These are phyloP conservation scores for Hydropsyche betteni DNA, from an alignment of 2,888 invertebrate genomes.

Conservation along the genomic window DNA sequence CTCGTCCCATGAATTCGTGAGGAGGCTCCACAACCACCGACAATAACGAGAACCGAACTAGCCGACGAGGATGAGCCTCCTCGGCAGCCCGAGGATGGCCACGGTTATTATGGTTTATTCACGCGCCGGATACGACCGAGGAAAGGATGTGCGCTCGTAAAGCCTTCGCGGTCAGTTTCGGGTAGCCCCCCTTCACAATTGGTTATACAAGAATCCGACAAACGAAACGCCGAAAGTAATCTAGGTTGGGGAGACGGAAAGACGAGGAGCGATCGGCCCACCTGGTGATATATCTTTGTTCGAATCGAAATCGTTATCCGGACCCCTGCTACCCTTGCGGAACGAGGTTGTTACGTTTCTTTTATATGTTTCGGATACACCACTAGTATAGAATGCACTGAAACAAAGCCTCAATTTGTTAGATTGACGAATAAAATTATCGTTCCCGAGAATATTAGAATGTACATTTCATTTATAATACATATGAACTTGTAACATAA, in stretches of 20 bases:
- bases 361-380: neutral
- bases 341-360: too few relatives aligned
- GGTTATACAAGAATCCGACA: slow-evolving; percentile 13
- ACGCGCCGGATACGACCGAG: neutral
- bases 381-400: neutral
- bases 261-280: neutral
- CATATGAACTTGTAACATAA: too few relatives aligned
- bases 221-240: neutral
- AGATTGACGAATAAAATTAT: too few relatives aligned
- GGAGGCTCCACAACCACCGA: neutral
- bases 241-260: neutral
- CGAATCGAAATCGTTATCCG: slow-evolving; percentile 27
- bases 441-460: too few relatives aligned
- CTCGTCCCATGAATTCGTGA: slow-evolving; percentile 13
- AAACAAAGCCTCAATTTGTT: neutral
- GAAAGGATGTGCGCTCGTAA: slow-evolving; percentile 11
- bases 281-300: slow-evolving; percentile 14
- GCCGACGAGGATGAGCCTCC: neutral
- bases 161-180: neutral
- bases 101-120: slow-evolving; percentile 30
- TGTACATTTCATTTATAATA: too few relatives aligned
- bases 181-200: slow-evolving; percentile 4
- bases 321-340: too few relatives aligned
- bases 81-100: neutral
- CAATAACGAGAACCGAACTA: too few relatives aligned